Percentiles rank a stretch among this genome's conserved stretches.
Evolutionary conservation across 2,113 vertebrate genomes (phyloP).

Genomic region (Physeter macrocephalus): DNA sequence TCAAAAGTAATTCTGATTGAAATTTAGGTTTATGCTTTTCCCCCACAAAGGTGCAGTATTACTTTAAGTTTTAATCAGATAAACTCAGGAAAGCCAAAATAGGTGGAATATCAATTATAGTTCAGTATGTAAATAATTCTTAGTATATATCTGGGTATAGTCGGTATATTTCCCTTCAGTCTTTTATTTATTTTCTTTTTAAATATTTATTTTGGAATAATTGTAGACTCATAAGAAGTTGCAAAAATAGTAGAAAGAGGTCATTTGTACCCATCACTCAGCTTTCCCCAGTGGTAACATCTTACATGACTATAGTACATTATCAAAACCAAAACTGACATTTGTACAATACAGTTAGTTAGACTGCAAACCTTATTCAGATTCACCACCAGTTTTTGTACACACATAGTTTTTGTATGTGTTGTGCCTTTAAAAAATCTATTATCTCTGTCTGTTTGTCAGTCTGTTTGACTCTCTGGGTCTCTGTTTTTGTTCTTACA

Average conservation of each 20-base stretch:
- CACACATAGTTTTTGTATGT: background rate
- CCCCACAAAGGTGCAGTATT: background rate
- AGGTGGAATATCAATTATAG: background rate
- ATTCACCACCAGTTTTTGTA: background rate
- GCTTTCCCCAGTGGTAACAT: background rate
- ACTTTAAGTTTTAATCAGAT: background rate
- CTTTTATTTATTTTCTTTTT: background rate
- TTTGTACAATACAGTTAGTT: background rate
- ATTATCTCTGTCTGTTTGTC: background rate
- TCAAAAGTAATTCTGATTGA: background rate
- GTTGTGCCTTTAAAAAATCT: background rate
- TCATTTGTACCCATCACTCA: background rate
- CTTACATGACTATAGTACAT: background rate
- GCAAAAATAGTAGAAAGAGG: background rate
- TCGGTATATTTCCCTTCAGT: background rate
- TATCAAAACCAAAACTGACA: background rate
- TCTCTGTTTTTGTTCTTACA: background rate
- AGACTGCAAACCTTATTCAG: background rate
- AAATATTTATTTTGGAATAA: constrained; percentile 10
- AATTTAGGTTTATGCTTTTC: background rate
- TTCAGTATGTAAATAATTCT: background rate
- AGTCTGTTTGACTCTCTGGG: background rate
- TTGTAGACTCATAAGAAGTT: background rate
- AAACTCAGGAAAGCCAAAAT: background rate
- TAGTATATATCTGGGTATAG: background rate